These are phyloP conservation scores for Andricus curvator DNA, from an alignment of 2,888 invertebrate genomes.

Conservation along the genomic window DNA sequence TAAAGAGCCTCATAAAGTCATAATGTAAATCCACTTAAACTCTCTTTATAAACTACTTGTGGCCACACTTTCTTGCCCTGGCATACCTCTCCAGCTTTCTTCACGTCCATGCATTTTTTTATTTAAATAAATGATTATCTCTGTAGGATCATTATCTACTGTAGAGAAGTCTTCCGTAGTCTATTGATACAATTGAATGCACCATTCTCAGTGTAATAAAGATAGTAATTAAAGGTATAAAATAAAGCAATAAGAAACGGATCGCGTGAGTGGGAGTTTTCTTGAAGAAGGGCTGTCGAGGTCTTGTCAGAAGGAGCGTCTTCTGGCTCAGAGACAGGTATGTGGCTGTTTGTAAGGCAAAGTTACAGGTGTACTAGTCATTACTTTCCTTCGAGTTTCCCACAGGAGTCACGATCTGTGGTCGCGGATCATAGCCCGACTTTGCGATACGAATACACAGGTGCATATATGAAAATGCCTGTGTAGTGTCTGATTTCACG, in stretches of 20 bases:
- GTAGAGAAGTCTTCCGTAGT: accelerated
- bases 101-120: too few species aligned
- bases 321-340: slow-evolving; percentile 22
- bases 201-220: neutral
- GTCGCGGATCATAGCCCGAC: slow-evolving; percentile 76
- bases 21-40: too few species aligned
- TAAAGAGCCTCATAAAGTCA: too few species aligned
- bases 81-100: too few species aligned
- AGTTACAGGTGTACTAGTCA: slow-evolving; percentile 62
- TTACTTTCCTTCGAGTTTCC: slow-evolving; percentile 76
- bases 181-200: neutral
- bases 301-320: neutral
- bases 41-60: too few species aligned
- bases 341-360: slow-evolving; percentile 45
- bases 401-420: slow-evolving; percentile 78
- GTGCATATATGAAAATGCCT: slow-evolving; percentile 51
- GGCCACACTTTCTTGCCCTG: too few species aligned
- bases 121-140: too few species aligned
- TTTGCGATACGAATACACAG: slow-evolving; percentile 61
- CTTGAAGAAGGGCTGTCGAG: neutral
- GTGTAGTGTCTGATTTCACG: slow-evolving; percentile 29
- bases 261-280: slow-evolving; percentile 2
- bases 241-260: neutral
- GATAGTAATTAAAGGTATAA: neutral
- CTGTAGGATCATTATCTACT: too few species aligned